phyloP scores from a whole-genome alignment of 1,140 invertebrate genomes.

The Camponotus vicinus region DNA sequence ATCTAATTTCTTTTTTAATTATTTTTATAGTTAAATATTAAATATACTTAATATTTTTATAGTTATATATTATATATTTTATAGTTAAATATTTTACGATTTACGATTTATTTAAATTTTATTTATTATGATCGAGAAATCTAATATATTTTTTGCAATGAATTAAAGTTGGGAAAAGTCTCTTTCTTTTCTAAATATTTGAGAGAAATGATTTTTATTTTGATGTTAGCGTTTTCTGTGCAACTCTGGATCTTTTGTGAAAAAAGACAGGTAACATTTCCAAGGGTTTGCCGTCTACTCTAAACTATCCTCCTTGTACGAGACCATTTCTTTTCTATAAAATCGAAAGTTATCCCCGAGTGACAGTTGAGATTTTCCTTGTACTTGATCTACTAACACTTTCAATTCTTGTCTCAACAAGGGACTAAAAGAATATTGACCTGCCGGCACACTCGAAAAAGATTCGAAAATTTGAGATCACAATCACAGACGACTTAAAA shows the following conservation, averaged over 20 bases:
- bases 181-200: slow-evolving; percentile 61
- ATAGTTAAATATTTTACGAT: background rate
- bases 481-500: background rate
- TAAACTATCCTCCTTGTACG: slow-evolving; percentile 5
- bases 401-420: slow-evolving; percentile 16
- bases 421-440: background rate
- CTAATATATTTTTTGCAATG: background rate
- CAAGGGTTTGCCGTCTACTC: slow-evolving; percentile 26
- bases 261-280: slow-evolving; percentile 77
- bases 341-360: slow-evolving; percentile 39
- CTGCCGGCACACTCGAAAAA: slow-evolving; percentile 9
- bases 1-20: background rate
- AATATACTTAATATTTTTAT: too few species aligned
- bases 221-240: background rate
- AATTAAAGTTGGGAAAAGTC: slow-evolving; percentile 40
- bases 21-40: background rate
- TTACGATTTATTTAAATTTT: too few species aligned
- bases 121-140: background rate
- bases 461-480: slow-evolving; percentile 29
- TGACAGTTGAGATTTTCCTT: slow-evolving; percentile 35
- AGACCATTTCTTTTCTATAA: background rate
- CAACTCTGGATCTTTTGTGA: slow-evolving; percentile 62
- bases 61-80: too few species aligned
- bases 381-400: slow-evolving; percentile 50
- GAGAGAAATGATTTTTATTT: slow-evolving; percentile 62